Conservation (phyloP, 2,797 vertebrate species). For the Leuciscus waleckii region DNA sequence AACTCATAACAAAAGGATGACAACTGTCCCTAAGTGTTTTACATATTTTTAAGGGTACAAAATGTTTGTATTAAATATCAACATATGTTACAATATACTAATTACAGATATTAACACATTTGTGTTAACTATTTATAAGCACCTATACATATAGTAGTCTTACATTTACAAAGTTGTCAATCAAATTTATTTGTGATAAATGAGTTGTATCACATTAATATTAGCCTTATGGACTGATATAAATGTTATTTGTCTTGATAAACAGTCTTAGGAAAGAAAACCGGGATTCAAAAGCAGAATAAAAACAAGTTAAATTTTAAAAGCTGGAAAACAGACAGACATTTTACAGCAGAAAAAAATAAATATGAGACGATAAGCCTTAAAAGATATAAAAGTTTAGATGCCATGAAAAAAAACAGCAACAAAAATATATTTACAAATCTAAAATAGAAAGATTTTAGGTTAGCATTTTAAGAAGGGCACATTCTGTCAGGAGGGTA, state of each 20-base stretch:
- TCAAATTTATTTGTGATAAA: background rate
- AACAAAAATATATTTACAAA: slow-evolving; percentile 23
- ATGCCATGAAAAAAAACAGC: background rate
- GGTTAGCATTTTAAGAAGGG: slow-evolving; percentile 79
- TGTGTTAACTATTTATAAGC: background rate
- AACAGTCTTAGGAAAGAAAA: background rate
- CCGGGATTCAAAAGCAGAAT: background rate
- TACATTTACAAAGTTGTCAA: background rate
- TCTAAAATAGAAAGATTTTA: slow-evolving; percentile 56
- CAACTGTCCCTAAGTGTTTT: background rate
- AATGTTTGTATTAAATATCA: background rate
- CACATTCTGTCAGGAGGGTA: slow-evolving; percentile 89
- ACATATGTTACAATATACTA: background rate
- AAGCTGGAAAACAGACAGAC: slow-evolving; percentile 5
- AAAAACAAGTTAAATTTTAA: slow-evolving; percentile 31
- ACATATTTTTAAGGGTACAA: background rate
- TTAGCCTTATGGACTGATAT: background rate
- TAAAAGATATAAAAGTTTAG: slow-evolving; percentile 6
- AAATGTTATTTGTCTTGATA: slow-evolving; percentile 8
- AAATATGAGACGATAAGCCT: slow-evolving; percentile 2
- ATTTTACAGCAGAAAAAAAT: slow-evolving; percentile 28
- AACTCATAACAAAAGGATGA: background rate
- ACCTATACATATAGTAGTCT: background rate
- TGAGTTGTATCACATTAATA: background rate
- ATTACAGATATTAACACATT: background rate